Conservation (phyloP, 2,797 vertebrate species). For the Furcifer pardalis region DNA sequence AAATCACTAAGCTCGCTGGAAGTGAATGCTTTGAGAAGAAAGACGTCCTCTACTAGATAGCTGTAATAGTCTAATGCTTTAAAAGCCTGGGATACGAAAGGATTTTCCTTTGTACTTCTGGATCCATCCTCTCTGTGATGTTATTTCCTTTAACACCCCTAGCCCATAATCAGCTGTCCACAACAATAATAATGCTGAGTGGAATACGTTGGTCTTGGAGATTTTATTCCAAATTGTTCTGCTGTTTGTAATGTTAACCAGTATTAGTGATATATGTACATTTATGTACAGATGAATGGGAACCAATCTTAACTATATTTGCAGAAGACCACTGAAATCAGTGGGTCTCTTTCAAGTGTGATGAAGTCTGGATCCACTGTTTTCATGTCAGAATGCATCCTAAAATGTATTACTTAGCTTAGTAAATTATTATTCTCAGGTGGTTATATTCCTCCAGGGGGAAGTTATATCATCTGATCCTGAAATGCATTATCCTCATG, state of each 20-base stretch:
- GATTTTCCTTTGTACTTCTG: neutral
- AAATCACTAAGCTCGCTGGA: too few species aligned
- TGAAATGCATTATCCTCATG: too few species aligned
- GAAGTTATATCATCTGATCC: constrained; percentile 54
- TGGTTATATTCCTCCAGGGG: too few species aligned
- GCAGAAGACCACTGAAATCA: too few species aligned
- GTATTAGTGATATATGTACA: too few species aligned
- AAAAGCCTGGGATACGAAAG: neutral
- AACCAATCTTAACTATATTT: too few species aligned
- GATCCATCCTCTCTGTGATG: neutral
- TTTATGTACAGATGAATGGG: too few species aligned
- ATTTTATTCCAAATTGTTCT: too few species aligned
- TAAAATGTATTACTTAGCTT: constrained; percentile 59
- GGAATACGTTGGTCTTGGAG: neutral
- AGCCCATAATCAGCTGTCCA: too few species aligned
- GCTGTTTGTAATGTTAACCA: neutral
- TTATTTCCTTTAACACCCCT: neutral
- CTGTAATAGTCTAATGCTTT: neutral
- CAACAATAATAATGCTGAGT: too few species aligned
- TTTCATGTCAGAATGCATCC: neutral
- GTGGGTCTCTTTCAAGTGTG: too few species aligned
- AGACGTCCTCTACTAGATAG: neutral
- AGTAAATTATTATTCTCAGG: too few species aligned
- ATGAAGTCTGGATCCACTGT: neutral
- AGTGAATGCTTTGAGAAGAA: neutral